phyloP scores from a whole-genome alignment of 2,888 invertebrate genomes.

The Coenonympha arcania region DNA sequence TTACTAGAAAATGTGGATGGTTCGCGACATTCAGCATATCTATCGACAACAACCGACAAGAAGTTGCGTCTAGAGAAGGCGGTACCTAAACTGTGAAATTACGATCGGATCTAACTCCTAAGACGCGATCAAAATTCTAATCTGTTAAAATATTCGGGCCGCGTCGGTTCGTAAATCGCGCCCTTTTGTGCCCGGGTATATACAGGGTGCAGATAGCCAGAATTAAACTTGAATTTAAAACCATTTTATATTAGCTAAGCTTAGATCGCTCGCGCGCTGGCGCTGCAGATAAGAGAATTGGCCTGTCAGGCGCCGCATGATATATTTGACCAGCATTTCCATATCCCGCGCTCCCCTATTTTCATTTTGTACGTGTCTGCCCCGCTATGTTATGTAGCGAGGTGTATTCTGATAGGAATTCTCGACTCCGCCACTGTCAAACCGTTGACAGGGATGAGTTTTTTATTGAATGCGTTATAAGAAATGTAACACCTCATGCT shows the following conservation, averaged over 20 bases:
- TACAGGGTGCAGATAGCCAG: conserved; percentile 64
- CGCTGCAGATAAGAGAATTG: conserved; percentile 88
- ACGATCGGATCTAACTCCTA: background rate
- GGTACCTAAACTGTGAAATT: no score
- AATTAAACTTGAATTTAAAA: conserved; percentile 66
- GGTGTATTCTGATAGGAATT: conserved; percentile 32
- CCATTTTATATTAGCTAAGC: conserved; percentile 76
- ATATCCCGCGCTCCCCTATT: conserved; percentile 70
- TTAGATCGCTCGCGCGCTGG: conserved; percentile 74
- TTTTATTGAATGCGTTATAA: conserved; percentile 31
- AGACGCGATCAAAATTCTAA: conserved; percentile 10
- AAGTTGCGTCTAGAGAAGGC: no score
- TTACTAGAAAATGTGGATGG: no score
- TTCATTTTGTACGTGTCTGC: conserved; percentile 75
- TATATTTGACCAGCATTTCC: conserved; percentile 93
- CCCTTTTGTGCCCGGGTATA: conserved; percentile 54
- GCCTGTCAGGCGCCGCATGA: conserved; percentile 90
- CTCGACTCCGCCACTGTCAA: conserved; percentile 40
- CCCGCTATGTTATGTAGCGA: conserved; percentile 66
- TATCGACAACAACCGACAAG: no score
- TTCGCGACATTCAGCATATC: no score
- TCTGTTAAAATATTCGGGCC: conserved; percentile 48
- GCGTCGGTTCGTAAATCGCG: conserved; percentile 71
- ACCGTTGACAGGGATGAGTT: conserved; percentile 34
- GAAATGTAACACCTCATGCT: background rate